Percentiles rank a stretch among this genome's conserved stretches.
Conservation (phyloP, 2,113 vertebrate species). For the Chrysemys picta region DNA sequence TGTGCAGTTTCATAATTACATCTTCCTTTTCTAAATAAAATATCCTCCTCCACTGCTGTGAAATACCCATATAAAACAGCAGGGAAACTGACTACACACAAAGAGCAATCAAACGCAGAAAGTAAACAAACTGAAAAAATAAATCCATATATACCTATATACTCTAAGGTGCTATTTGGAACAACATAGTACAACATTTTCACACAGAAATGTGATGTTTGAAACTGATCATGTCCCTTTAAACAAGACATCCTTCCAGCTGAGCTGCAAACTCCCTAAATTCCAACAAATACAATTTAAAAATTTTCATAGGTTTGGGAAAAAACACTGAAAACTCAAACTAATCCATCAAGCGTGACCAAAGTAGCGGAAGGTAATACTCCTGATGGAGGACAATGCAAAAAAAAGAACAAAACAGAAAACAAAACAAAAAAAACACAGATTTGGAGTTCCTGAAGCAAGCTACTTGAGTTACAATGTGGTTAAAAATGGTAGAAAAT, state of each 20-base stretch:
- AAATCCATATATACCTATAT: not conserved
- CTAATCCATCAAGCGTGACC: not conserved
- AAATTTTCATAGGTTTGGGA: not conserved
- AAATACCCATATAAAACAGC: not conserved
- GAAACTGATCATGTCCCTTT: not conserved
- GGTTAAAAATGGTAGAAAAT: not conserved
- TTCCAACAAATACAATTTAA: not conserved
- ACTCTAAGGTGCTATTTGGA: rapidly evolving
- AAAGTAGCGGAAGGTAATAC: not conserved
- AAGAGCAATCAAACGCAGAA: not conserved
- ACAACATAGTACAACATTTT: not conserved
- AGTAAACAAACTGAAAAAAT: not conserved
- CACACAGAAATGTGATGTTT: not conserved
- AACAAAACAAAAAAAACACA: not conserved
- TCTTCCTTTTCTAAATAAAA: not conserved
- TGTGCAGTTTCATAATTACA: not conserved
- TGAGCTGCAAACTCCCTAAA: not conserved
- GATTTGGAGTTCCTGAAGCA: not conserved
- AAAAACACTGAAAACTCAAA: not conserved
- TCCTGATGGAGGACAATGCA: not conserved
- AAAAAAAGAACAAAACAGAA: no score
- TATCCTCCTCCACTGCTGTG: not conserved
- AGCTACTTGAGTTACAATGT: not conserved
- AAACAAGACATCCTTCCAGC: not conserved
- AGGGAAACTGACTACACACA: not conserved